Evolutionary conservation across 2,888 invertebrate species (phyloP), one percentile per base, ranked within the genome.

Genomic region (Eristalis arbustorum): DNA sequence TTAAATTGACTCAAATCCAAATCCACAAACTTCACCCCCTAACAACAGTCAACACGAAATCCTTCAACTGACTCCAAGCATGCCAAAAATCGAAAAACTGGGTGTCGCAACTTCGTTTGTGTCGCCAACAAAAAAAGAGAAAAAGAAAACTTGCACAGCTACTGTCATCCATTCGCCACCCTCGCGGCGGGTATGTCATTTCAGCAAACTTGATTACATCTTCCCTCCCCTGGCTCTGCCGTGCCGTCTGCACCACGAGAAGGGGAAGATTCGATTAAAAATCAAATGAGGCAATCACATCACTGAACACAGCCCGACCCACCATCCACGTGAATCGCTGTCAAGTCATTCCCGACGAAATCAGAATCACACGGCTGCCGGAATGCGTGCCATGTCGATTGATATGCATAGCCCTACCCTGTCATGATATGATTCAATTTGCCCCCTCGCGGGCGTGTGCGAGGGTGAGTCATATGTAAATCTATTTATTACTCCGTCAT

Each of bases 401-500:
- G 64, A 66, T 81, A 76, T 73, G 61, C 59, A 66, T 75, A 59
- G 23, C 71, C 18, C 31, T 61, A 71, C 59, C 64, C 69, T 42
- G 37, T 14, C 71, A 59, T 49, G 64, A 59, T 71, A 71, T 64
- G 78, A 78, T 78, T 78, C 57, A 78, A 78, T 75, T 64, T 76
- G 61, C 13, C 49, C 69, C 13, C 49, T 0, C 64, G 49, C 59
- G 31, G 25, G 62, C 67, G 57, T n/a, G 69, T 79, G 69, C 56
- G 71, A 66, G 78, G 69, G 74, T 61, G 64, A 6, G 49, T 49
- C 49, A 18, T 49, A 64, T 66, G 66, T 74, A 79, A 62, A 84
- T 75, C 56, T 79, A 71, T 79, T 79, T 84, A 75, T 84, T 79
- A 66, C 69, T 79, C n/a, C 34, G 64, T 18, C 13, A 4, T 0